phyloP scores from a whole-genome alignment of 1,140 invertebrate species.

The Drosophila jambulina region DNA sequence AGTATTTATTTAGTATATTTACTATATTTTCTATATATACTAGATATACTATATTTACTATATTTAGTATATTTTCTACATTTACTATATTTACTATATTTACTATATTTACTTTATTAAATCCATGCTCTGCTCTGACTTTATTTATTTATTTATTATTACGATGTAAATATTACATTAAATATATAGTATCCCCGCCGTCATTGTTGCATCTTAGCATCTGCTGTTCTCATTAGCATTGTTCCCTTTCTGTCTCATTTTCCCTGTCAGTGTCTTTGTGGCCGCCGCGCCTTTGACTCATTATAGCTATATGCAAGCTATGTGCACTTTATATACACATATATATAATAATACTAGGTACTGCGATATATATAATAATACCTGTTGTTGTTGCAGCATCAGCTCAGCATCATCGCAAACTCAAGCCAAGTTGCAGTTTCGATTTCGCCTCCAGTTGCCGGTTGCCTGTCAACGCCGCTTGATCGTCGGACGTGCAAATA shows the following conservation, averaged over 20 bases:
- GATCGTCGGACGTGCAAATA: slow-evolving; percentile 31
- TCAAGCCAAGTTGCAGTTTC: slow-evolving; percentile 46
- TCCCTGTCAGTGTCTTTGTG: background rate
- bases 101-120: background rate
- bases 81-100: background rate
- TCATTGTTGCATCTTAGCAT: slow-evolving; percentile 13
- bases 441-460: slow-evolving; percentile 53
- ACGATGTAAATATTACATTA: slow-evolving; percentile 13
- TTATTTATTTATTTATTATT: background rate
- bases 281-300: slow-evolving; percentile 23
- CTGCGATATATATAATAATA: background rate
- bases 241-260: slow-evolving; percentile 5
- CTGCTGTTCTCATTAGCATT: slow-evolving; percentile 33
- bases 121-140: background rate
- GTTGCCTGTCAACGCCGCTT: slow-evolving; percentile 48
- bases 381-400: slow-evolving; percentile 10
- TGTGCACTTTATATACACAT: background rate
- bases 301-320: slow-evolving; percentile 18
- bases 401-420: slow-evolving; percentile 10
- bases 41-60: background rate
- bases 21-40: background rate
- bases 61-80: too few species aligned
- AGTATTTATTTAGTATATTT: background rate
- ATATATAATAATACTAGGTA: slow-evolving; percentile 11
- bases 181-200: background rate